Percentiles rank a stretch among this genome's conserved stretches.
Conservation (phyloP, 1,140 invertebrate genomes). For the Musca vetustissima region DNA sequence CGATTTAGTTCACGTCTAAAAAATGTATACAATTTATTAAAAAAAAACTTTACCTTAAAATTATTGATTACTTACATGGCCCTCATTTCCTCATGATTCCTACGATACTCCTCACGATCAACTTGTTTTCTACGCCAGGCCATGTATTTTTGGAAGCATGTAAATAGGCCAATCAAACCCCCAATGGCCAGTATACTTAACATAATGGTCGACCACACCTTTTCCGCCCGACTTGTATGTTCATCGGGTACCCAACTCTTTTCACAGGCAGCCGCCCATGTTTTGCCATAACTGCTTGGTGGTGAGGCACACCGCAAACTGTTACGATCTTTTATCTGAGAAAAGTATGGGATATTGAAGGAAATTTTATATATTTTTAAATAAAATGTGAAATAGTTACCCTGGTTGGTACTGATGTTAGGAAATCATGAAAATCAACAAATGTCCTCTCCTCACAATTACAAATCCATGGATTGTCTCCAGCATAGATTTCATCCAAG, state of each 20-base stretch:
- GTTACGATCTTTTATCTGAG: conserved; percentile 40
- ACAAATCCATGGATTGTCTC: conserved; percentile 74
- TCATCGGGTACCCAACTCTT: conserved; percentile 60
- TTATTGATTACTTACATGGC: conserved; percentile 58
- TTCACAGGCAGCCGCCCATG: conserved; percentile 68
- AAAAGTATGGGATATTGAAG: not conserved
- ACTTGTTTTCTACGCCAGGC: conserved; percentile 49
- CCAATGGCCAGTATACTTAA: conserved; percentile 50
- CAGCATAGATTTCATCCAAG: conserved; percentile 60
- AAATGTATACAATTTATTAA: not conserved
- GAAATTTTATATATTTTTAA: not conserved
- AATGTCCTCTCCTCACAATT: conserved; percentile 63
- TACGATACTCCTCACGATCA: conserved; percentile 37
- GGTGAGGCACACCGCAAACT: conserved; percentile 65
- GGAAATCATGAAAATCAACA: conserved; percentile 62
- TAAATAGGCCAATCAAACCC: conserved; percentile 24
- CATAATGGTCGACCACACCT: conserved; percentile 65
- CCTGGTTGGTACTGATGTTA: conserved; percentile 63
- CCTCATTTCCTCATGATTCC: conserved; percentile 59
- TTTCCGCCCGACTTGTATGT: conserved; percentile 55
- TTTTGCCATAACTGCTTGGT: conserved; percentile 61
- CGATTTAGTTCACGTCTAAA: conserved; percentile 58
- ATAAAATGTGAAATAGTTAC: conserved; percentile 45
- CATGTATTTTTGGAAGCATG: conserved; percentile 56
- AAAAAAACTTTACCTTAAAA: not conserved